Base-by-base conservation (phyloP, 1,140 invertebrate species). In the Monochamus saltuarius region DNA sequence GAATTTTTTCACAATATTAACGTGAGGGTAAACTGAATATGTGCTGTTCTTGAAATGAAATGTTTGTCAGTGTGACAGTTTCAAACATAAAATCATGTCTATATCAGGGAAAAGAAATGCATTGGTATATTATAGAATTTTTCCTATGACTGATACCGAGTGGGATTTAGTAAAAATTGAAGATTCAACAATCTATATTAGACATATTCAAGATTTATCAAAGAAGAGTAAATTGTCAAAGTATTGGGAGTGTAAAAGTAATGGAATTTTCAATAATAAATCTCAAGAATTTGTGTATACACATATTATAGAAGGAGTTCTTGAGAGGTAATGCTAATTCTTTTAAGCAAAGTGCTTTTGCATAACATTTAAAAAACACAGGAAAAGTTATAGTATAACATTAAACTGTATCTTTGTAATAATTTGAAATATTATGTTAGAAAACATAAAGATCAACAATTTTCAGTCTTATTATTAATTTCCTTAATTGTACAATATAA, bases 201-300 rank as follows among this genome's bases (percentile, higher is more conserved):
- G 70, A 14, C 60, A 59, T 56, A 54, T 66, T n/a, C 68, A 69
- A 54, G 66, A 73, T 42, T 53, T 72, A 35, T 52, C 29, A 34
- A 59, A 55, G 7, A 19, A 43, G 8, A 62, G 4, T 37, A n/a
- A 35, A 47, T 45, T 40, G 13, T 56, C 56, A n/a, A 67, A 46
- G 37, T 73, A 63, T 57, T 72, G 70, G 72, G 59, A 67, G 38
- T 73, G 71, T 57, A 50, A 64, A 29, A 65, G 66, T 36, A 67
- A 72, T 51, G 67, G 67, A 34, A 35, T 69, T 34, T 72, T 73
- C 63, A 65, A 56, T 49, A 71, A 72, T 37, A 17, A 54, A 8
- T 45, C 42, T 2, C 72, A 73, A 55, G 54, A 59, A 14, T 42
- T 51, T 34, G 53, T 73, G 9, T 69, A 67, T 40, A 17, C 62